Conservation (phyloP, 2,113 vertebrate genomes). For the Stigmatopora nigra region DNA sequence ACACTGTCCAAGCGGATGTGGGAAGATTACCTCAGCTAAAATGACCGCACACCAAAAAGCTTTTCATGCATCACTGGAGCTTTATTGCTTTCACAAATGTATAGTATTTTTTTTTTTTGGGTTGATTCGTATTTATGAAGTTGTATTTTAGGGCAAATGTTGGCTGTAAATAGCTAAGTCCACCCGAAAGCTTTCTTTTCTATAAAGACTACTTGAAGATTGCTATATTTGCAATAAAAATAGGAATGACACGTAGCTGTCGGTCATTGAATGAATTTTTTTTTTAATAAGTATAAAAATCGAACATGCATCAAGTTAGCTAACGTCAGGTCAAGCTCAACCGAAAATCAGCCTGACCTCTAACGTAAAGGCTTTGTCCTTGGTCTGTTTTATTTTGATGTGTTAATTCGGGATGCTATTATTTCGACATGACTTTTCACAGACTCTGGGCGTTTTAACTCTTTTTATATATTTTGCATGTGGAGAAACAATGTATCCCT, state of each 20-base stretch:
- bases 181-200: conserved; percentile 42
- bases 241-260: conserved; percentile 18
- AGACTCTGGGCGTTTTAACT: neutral
- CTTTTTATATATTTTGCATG: neutral
- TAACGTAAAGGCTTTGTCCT: conserved; percentile 16
- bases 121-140: conserved; percentile 59
- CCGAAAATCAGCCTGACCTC: neutral
- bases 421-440: neutral
- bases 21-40: conserved; percentile 5
- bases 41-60: conserved; percentile 46
- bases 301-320: neutral
- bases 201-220: conserved; percentile 53
- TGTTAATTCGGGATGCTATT: neutral
- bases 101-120: conserved; percentile 42
- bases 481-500: neutral
- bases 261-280: neutral
- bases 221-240: conserved; percentile 61
- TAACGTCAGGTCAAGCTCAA: rapidly evolving
- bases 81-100: conserved; percentile 35
- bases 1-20: conserved; percentile 4
- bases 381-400: conserved; percentile 14
- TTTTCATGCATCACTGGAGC: conserved; percentile 54
- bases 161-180: conserved; percentile 39
- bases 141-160: conserved; percentile 42
- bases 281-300: no score